Evolutionary conservation across 1,140 invertebrate species (phyloP).

Genomic region (Nasonia longicornis): DNA sequence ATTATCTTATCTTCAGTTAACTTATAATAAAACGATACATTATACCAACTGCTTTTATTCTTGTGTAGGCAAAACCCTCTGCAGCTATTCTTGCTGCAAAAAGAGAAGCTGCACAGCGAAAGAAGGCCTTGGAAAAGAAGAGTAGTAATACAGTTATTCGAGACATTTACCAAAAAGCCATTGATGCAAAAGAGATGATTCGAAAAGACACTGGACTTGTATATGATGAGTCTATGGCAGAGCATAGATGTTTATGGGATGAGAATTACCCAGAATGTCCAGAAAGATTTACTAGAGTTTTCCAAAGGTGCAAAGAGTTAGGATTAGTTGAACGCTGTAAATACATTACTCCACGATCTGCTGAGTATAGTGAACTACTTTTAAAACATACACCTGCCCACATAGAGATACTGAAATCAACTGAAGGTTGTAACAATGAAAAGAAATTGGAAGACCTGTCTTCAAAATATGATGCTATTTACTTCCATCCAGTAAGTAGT

Average conservation of each 20-base stretch:
- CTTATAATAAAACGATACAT: neutral
- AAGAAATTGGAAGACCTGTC: slow-evolving; percentile 79
- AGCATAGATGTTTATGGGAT: slow-evolving; percentile 89
- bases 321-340: slow-evolving; percentile 79
- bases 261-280: slow-evolving; percentile 85
- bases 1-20: slow-evolving; percentile 6
- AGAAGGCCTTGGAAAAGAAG: slow-evolving; percentile 53
- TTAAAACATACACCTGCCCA: slow-evolving; percentile 75
- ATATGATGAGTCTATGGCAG: slow-evolving; percentile 81
- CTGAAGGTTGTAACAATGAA: slow-evolving; percentile 71
- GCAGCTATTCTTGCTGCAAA: slow-evolving; percentile 63
- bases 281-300: slow-evolving; percentile 76
- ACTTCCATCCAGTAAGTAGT: slow-evolving; percentile 83
- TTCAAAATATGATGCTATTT: slow-evolving; percentile 87
- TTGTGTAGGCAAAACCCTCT: slow-evolving; percentile 61
- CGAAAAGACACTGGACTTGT: slow-evolving; percentile 80
- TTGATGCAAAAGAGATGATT: slow-evolving; percentile 72
- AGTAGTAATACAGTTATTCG: slow-evolving; percentile 52
- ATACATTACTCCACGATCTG: slow-evolving; percentile 71
- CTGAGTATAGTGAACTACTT: slow-evolving; percentile 80
- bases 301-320: slow-evolving; percentile 82
- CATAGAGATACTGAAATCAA: slow-evolving; percentile 76
- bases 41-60: neutral
- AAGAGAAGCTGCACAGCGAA: slow-evolving; percentile 59
- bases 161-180: slow-evolving; percentile 71